Evolutionary conservation across 2,113 vertebrate genomes (phyloP).

Genomic region (Onychostoma macrolepis): DNA sequence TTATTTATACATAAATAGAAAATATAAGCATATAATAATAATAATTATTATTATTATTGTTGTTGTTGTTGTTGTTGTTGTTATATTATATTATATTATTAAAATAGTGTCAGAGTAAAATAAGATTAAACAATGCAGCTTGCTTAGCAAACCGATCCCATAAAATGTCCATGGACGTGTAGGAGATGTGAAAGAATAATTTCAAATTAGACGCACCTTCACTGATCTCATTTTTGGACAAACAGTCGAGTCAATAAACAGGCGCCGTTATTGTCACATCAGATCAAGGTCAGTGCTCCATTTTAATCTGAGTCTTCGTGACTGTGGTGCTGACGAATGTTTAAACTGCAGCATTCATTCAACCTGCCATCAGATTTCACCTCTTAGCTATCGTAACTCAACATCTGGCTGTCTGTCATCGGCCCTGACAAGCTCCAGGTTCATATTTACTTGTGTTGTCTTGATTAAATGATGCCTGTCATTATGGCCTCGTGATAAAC

Average conservation of each 20-base stretch:
- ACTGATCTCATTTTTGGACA: slow-evolving; percentile 39
- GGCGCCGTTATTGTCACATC: slow-evolving; percentile 46
- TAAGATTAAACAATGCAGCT: neutral
- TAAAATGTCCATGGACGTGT: neutral
- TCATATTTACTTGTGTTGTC: slow-evolving; percentile 54
- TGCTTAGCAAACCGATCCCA: neutral
- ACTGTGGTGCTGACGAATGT: slow-evolving; percentile 41
- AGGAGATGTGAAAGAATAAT: neutral
- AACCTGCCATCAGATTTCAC: slow-evolving; percentile 29
- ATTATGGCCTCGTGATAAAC: slow-evolving; percentile 56
- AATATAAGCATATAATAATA: neutral
- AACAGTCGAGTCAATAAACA: slow-evolving; percentile 39
- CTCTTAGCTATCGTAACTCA: slow-evolving; percentile 29
- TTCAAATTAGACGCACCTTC: slow-evolving; percentile 18
- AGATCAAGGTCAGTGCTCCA: slow-evolving; percentile 50
- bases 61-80: too few relatives aligned
- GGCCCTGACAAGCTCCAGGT: slow-evolving; percentile 33
- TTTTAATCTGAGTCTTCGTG: slow-evolving; percentile 18
- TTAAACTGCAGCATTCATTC: slow-evolving; percentile 26
- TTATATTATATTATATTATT: too few relatives aligned
- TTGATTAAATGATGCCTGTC: slow-evolving; percentile 47
- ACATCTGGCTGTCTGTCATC: slow-evolving; percentile 36
- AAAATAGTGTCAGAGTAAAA: neutral
- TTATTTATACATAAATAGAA: neutral
- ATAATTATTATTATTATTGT: too few relatives aligned